Evolutionary conservation across 2,797 vertebrate species (phyloP), one percentile per base, ranked within the genome.

Genomic region (Lerista edwardsae): DNA sequence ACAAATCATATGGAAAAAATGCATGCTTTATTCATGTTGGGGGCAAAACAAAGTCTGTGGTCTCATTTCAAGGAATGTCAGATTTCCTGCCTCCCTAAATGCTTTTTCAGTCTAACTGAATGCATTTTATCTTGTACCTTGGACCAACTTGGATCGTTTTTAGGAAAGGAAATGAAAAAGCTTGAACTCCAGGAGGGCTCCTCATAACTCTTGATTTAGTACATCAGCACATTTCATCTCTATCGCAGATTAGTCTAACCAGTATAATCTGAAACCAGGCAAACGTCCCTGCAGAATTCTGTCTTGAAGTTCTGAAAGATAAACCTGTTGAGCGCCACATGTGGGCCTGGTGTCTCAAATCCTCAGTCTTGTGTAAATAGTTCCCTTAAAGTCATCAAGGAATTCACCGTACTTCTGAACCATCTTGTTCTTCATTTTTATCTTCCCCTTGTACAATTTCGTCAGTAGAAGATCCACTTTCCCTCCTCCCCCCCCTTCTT

Each of bases 141-240:
- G 51, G 71, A 75, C 12, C 7, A 15, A 59, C 51, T 75, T 85
- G 17, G 64, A 62, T 75, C 19, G 15, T 61, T 84, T n/a, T 77
- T 51, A 68, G 55, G 62, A 47, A 80, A 85, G 51, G 78, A 62
- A 80, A 69, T 44, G 51, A 85, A 36, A 67, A 41, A 21, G 29
- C 23, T 55, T 55, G 51, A 55, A 9, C 51, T 47, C 39, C 55
- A 36, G 44, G 23, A n/a, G 41, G 7, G 47, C 41, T 80, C 80
- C 51, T 85, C 31, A 17, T 78, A 80, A 75, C 51, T 80, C 36
- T 47, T 80, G 78, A 80, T 85, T 44, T 62, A 75, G 64, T 65
- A 62, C 36, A 61, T n/a, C 51, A 75, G 51, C 23, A 27, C 9
- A 75, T 69, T 75, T 59, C 27, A 61, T 31, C 65, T 44, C 75